Base-by-base conservation (phyloP, 1,140 invertebrate genomes). In the Eumaeus atala region DNA sequence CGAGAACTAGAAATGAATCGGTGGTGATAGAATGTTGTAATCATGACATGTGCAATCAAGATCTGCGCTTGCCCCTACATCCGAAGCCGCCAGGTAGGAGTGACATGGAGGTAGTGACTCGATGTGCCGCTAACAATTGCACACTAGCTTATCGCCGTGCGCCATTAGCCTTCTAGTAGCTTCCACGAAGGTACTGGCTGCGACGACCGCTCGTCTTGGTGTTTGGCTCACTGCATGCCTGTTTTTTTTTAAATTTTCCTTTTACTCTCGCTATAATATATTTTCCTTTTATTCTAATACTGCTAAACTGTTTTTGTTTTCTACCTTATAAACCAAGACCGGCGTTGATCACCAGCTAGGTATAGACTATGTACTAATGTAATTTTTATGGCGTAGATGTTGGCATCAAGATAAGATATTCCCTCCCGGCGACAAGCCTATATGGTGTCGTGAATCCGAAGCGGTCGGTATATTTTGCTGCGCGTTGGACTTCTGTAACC, bases 401-500 rank as follows among this genome's bases (percentile, higher is more conserved):
- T 87, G 90, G 84, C 74, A 89, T 61, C 84, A 79, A 69, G 69
- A 75, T 52, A 69, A 77, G 37, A 74, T 84, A 60, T 89, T 89
- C 61, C 90, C 90, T 64, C 89, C 89, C 40, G 90, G 90, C 67
- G 90, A 90, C 73, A 87, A 81, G 51, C 80, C 91, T 59, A 83
- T 91, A 62, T 92, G 91, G 89, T 90, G 91, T 81, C 84, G 88
- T 70, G 84, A 90, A 58, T 72, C 77, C 63, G 77, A 84, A 67
- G 85, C 86, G 61, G 76, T 89, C 57, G 76, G 87, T 63, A 89
- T 88, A 67, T 90, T 89, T 84, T 92, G 92, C 87, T 89, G 90
- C 71, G 72, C 88, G 40, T 72, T 75, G 69, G 91, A 92, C 87
- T 89, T 85, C 81, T 92, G 91, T 89, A 92, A 92, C 84, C 80